Percentiles rank a stretch among this genome's conserved stretches.
These are phyloP conservation scores for Mustela lutreola DNA, from an alignment of 2,113 vertebrate genomes.

Conservation along the genomic window DNA sequence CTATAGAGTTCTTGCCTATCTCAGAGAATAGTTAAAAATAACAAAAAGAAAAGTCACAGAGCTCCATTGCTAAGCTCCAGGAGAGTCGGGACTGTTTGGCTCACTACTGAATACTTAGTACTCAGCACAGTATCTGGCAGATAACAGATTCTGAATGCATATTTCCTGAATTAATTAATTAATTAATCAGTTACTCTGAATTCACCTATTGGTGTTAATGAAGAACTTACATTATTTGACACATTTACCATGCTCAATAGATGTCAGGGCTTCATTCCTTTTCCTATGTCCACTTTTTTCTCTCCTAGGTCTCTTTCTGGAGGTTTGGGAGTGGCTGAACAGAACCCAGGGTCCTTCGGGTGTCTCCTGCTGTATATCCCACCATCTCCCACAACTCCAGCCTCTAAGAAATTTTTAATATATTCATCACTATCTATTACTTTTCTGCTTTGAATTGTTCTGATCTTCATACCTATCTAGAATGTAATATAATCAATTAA, in stretches of 20 bases:
- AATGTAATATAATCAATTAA: constrained; percentile 76
- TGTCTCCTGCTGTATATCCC: neutral
- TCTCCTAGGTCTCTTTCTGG: neutral
- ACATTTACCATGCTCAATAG: neutral
- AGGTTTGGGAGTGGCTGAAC: neutral
- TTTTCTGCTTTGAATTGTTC: constrained; percentile 38
- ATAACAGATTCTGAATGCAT: neutral
- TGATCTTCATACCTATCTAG: neutral
- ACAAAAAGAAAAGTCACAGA: neutral
- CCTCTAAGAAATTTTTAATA: neutral
- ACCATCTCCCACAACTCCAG: neutral
- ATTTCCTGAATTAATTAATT: neutral
- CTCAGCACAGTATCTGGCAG: neutral
- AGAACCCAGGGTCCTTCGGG: neutral
- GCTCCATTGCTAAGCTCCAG: neutral
- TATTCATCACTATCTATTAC: neutral
- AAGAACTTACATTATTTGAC: neutral
- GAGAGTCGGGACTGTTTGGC: neutral
- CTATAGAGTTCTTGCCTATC: neutral
- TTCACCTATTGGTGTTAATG: neutral
- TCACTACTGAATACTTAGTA: neutral
- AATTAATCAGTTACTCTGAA: neutral
- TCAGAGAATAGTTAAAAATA: neutral
- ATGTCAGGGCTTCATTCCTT: neutral
- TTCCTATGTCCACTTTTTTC: neutral